Evolutionary conservation across 2,888 invertebrate genomes (phyloP).

Genomic region (Theretra japonica): DNA sequence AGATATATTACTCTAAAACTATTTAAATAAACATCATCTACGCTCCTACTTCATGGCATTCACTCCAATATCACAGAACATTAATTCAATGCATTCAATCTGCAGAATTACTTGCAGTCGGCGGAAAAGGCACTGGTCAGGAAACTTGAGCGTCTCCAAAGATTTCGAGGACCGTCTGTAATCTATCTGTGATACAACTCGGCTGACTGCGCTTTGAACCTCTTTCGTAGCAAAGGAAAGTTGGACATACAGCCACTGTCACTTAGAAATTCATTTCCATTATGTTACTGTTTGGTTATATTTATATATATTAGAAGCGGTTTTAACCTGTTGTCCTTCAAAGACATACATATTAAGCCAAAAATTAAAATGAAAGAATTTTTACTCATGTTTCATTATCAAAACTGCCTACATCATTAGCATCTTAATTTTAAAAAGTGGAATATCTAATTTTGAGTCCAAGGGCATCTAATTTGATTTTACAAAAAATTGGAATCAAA

Average conservation of each 20-base stretch:
- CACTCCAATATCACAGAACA: background rate
- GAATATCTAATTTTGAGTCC: no score
- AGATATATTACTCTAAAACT: no score
- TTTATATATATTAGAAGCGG: background rate
- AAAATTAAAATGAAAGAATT: no score
- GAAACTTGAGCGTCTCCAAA: constrained; percentile 8
- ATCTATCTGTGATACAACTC: background rate
- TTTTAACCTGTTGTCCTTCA: no score
- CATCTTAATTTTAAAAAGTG: no score
- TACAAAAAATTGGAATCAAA: no score
- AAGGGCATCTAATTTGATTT: no score
- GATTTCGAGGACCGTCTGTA: background rate
- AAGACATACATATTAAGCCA: no score
- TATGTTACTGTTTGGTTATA: no score
- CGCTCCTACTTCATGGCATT: background rate
- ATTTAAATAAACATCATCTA: background rate
- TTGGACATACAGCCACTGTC: background rate
- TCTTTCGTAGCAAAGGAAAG: constrained; percentile 13
- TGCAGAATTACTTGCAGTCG: background rate
- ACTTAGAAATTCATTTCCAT: constrained; percentile 1
- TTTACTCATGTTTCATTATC: no score
- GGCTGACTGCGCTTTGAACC: constrained; percentile 13
- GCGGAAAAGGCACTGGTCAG: constrained; percentile 11
- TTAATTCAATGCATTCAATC: background rate
- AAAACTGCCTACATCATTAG: no score